Evolutionary conservation across 2,797 vertebrate species (phyloP).

Genomic region (Coregonus ussuriensis): DNA sequence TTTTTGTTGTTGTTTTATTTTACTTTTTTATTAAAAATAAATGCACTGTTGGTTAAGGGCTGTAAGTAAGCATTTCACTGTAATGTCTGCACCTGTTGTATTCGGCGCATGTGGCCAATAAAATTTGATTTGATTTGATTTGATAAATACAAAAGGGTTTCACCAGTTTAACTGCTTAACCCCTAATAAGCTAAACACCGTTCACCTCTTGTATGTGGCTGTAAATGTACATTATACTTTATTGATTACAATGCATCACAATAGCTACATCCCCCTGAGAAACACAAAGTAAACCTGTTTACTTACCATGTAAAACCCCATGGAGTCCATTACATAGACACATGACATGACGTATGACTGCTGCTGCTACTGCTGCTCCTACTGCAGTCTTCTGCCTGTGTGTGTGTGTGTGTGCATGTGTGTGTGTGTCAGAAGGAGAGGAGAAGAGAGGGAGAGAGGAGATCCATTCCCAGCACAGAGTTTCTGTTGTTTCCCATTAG

Average conservation of each 20-base stretch:
- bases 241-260: conserved; percentile 61
- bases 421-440: conserved; percentile 6
- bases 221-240: conserved; percentile 54
- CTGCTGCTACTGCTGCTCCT: conserved; percentile 38
- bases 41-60: no score
- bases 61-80: no score
- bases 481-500: conserved; percentile 68
- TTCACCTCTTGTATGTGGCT: conserved; percentile 55
- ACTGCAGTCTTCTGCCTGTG: conserved; percentile 19
- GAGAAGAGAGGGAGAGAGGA: conserved; percentile 15
- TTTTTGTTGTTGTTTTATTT: no score
- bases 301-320: conserved; percentile 37
- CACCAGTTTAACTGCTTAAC: background rate
- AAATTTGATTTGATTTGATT: no score
- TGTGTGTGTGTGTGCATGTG: background rate
- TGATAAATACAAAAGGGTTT: no score
- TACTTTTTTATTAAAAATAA: no score
- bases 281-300: conserved; percentile 50
- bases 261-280: conserved; percentile 36
- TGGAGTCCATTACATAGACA: conserved; percentile 41
- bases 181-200: conserved; percentile 49
- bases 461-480: conserved; percentile 46
- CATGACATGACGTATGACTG: conserved; percentile 47
- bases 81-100: no score
- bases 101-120: no score